A percentile compares a stretch with the other conserved stretches of the same genome.
These are phyloP conservation scores for Mola mola DNA, from an alignment of 2,113 vertebrate species.

Conservation along the genomic window DNA sequence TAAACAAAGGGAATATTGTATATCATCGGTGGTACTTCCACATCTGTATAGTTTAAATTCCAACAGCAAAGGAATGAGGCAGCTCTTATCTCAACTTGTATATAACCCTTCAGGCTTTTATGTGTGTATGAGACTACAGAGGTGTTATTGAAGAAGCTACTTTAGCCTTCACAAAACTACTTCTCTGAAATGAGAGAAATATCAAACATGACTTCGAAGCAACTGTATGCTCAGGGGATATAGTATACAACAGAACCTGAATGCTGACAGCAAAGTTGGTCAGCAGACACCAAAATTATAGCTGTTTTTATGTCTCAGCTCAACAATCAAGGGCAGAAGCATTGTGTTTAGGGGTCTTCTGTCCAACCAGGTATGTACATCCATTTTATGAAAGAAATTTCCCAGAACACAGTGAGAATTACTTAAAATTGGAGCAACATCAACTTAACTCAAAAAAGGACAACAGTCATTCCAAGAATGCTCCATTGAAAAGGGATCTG, in stretches of 20 bases:
- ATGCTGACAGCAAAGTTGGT: too few relatives aligned
- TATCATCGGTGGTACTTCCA: constrained; percentile 61
- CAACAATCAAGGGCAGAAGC: too few relatives aligned
- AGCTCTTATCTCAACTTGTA: constrained; percentile 68
- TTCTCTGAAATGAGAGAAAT: constrained; percentile 45
- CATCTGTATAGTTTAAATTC: constrained; percentile 61
- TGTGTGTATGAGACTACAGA: constrained; percentile 38
- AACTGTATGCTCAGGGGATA: constrained; percentile 11
- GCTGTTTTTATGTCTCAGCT: not conserved
- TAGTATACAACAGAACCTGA: not conserved
- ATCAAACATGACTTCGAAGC: constrained; percentile 24
- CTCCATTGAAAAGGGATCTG: too few relatives aligned
- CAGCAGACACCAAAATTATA: not conserved
- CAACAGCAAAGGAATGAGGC: constrained; percentile 47
- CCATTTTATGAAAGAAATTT: not conserved
- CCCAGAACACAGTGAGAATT: not conserved
- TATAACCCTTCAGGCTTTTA: constrained; percentile 65
- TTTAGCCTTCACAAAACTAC: constrained; percentile 39
- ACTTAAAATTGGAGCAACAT: not conserved
- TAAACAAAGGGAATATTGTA: constrained; percentile 69
- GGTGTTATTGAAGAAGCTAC: constrained; percentile 60
- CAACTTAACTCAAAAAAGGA: too few relatives aligned
- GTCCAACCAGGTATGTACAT: not conserved
- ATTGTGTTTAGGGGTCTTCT: not conserved
- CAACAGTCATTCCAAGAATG: too few relatives aligned